These are phyloP conservation scores for Melanotaenia parkinsoni DNA, from an alignment of 2,797 vertebrate species.

Conservation along the genomic window DNA sequence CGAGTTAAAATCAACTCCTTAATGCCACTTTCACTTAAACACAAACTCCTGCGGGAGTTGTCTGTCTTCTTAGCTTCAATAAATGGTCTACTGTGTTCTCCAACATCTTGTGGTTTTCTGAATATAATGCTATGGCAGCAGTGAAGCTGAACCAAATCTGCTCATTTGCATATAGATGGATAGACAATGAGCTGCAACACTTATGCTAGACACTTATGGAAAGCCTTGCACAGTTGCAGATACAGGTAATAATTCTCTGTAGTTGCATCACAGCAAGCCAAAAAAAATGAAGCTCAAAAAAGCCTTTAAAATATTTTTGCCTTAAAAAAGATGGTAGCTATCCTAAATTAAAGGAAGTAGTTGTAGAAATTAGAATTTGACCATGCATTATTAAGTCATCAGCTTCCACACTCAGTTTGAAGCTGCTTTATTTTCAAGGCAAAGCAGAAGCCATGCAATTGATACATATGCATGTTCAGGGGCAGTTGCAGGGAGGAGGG, in stretches of 20 bases:
- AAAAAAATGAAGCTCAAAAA: conserved; percentile 1
- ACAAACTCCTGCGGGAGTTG: background rate
- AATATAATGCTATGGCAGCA: background rate
- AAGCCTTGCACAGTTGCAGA: background rate
- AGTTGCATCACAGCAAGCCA: background rate
- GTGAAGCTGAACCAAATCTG: background rate
- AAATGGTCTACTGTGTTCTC: background rate
- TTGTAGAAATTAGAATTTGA: background rate
- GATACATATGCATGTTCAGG: conserved; percentile 24
- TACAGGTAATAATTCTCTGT: background rate
- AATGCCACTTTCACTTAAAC: background rate
- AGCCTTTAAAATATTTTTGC: background rate
- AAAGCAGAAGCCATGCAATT: conserved; percentile 52
- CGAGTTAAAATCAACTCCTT: background rate
- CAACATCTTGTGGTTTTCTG: background rate
- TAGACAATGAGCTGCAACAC: background rate
- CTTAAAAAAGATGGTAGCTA: background rate
- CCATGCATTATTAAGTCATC: conserved; percentile 44
- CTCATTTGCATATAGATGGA: background rate
- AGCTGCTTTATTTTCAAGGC: conserved; percentile 58
- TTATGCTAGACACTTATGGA: too few relatives aligned
- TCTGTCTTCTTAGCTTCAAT: background rate
- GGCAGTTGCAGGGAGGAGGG: conserved; percentile 34
- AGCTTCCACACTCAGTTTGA: conserved; percentile 33
- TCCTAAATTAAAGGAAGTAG: background rate